These are phyloP conservation scores for Rosalia funebris DNA, from an alignment of 2,888 invertebrate species.

Conservation along the genomic window DNA sequence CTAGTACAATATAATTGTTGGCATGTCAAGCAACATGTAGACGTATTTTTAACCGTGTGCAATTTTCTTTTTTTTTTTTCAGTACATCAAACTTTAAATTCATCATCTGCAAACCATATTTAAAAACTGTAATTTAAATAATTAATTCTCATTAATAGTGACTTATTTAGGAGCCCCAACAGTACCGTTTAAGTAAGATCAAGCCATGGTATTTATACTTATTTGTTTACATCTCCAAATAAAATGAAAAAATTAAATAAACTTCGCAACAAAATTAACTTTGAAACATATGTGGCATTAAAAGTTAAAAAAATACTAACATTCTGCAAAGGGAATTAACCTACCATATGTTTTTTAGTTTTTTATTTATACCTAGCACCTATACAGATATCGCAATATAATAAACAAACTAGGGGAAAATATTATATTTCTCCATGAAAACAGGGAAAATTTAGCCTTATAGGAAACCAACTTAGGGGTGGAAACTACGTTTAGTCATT, in stretches of 20 bases:
- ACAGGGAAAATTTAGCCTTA: slow-evolving; percentile 49
- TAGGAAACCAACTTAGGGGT: slow-evolving; percentile 45
- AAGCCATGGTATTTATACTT: too few species aligned
- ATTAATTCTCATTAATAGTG: too few species aligned
- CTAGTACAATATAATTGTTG: too few species aligned
- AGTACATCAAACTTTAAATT: too few species aligned
- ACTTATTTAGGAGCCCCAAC: too few species aligned
- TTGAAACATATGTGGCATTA: slow-evolving; percentile 31
- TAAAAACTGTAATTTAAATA: too few species aligned
- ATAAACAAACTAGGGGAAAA: slow-evolving; percentile 37
- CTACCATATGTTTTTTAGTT: slow-evolving; percentile 33
- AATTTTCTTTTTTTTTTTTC: too few species aligned
- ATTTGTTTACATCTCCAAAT: slow-evolving; percentile 1
- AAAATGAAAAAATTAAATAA: slow-evolving; percentile 10
- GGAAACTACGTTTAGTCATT: slow-evolving; percentile 45
- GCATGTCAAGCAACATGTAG: too few species aligned
- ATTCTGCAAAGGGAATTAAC: slow-evolving; percentile 27
- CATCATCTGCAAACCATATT: too few species aligned
- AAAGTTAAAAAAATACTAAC: slow-evolving; percentile 24
- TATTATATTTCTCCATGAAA: slow-evolving; percentile 28
- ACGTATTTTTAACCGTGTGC: too few species aligned
- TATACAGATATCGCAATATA: slow-evolving; percentile 25
- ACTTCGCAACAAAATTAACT: slow-evolving; percentile 22
- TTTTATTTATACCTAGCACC: slow-evolving; percentile 1
- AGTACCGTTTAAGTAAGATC: too few species aligned